Evolutionary conservation across 2,113 vertebrate species (phyloP).

Genomic region (Elephas maximus): DNA sequence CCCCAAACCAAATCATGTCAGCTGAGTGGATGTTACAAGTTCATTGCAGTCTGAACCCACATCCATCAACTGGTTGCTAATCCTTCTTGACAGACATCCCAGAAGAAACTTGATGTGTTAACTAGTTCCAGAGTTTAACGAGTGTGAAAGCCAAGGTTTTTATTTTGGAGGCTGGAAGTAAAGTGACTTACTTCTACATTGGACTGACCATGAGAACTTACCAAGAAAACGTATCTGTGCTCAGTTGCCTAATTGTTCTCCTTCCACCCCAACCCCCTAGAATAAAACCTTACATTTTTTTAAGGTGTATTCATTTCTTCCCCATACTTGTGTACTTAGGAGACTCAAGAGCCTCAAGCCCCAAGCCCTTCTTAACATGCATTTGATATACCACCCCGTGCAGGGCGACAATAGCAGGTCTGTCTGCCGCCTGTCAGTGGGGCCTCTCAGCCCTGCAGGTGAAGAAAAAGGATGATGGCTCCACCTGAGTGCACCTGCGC

Average conservation of each 20-base stretch:
- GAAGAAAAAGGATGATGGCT: constrained; percentile 54
- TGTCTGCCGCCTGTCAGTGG: constrained; percentile 78
- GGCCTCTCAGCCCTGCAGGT: constrained; percentile 63
- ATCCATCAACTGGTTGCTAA: constrained; percentile 88
- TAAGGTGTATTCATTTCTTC: neutral
- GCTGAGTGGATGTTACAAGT: constrained; percentile 85
- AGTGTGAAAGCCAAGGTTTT: constrained; percentile 68
- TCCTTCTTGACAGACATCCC: constrained; percentile 89
- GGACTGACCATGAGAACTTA: neutral
- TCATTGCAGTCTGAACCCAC: constrained; percentile 86
- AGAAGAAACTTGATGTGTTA: constrained; percentile 85
- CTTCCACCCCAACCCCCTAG: fast-evolving
- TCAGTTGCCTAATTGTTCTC: neutral
- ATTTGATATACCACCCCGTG: constrained; percentile 67
- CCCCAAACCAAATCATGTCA: constrained; percentile 61
- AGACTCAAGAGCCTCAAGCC: constrained; percentile 44
- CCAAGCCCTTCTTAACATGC: constrained; percentile 42
- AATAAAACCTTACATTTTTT: neutral
- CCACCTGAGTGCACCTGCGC: constrained; percentile 86
- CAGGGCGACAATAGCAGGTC: constrained; percentile 84
- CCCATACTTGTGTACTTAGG: constrained; percentile 29
- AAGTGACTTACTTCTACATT: constrained; percentile 60
- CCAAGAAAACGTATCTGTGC: neutral
- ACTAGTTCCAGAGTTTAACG: constrained; percentile 84
- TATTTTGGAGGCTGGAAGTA: constrained; percentile 53